Evolutionary conservation across 2,797 vertebrate genomes (phyloP), one percentile per base, ranked within the genome.

Genomic region (Denticeps clupeoides): DNA sequence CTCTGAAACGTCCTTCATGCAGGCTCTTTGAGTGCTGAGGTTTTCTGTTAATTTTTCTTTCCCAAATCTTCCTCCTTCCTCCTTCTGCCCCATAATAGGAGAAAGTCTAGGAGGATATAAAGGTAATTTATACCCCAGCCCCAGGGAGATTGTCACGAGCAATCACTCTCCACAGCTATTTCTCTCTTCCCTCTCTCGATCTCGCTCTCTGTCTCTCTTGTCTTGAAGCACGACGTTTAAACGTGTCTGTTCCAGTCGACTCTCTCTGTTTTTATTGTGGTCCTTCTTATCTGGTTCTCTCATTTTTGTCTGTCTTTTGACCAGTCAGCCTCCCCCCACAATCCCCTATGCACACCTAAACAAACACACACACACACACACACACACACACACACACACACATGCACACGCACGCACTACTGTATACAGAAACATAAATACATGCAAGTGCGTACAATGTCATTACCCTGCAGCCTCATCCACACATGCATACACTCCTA

Each of bases 11-110:
- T 71, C 59, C 53, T 69, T 79, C 58, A 50, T 51, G 58, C 50
- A 56, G 55, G 61, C 51, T 62, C 24, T 70, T 65, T 72, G 53
- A 76, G 50, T 78, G 73, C 70, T 82, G 77, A 68, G 65, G 83
- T 65, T 58, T 56, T 47, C 55, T 51, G 53, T 77, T 88, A 83
- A 85, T 88, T 88, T 87, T 84, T 67, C 76, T 90, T 87, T 91
- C 88, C 91, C 84, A 91, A 91, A 93, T 90, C 87, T 89, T 94
- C 89, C 90, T 93, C 86, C 81, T 75, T 81, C 71, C 79, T 31
- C 77, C 76, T 65, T 76, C 82, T 88, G 85, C 83, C 88, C 89
- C 75, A 75, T 71, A 79, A 79, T 81, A 77, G 64, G 56, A 64
- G 67, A 69, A 59, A 69, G 64, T 64, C 77, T 81, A 83, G 83